These are phyloP conservation scores for Lycodopsis pacificus DNA, from an alignment of 2,797 vertebrate genomes.

Conservation along the genomic window DNA sequence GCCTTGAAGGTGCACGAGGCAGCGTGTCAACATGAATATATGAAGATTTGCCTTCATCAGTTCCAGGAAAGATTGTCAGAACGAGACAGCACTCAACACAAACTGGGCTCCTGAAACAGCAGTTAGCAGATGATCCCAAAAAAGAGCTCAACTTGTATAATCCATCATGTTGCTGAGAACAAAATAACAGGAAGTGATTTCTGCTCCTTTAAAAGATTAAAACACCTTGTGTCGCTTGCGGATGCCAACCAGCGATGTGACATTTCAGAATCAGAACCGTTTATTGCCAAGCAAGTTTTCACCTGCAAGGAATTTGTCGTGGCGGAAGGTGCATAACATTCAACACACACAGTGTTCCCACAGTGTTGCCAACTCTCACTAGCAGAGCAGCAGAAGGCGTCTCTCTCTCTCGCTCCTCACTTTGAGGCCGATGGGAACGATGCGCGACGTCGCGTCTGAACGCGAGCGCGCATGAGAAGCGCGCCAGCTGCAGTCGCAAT, in stretches of 20 bases:
- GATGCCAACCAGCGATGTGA: not conserved
- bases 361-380: not conserved
- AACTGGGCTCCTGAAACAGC: not conserved
- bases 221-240: no score
- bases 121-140: not conserved
- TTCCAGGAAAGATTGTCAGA: not conserved
- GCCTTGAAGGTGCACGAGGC: not conserved
- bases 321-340: no score
- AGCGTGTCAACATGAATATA: not conserved
- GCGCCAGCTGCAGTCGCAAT: conserved; percentile 45
- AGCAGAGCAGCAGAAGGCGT: not conserved
- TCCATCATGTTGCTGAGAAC: not conserved
- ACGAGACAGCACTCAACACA: not conserved
- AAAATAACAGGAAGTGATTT: not conserved
- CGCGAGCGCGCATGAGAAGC: not conserved
- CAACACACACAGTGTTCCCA: no score
- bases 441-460: not conserved
- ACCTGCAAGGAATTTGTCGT: no score
- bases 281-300: no score
- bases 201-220: not conserved
- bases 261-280: no score
- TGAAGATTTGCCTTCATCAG: not conserved
- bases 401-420: not conserved
- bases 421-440: not conserved
- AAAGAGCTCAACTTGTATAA: not conserved